phyloP scores from a whole-genome alignment of 2,113 vertebrate species.

The Myocastor coypus region DNA sequence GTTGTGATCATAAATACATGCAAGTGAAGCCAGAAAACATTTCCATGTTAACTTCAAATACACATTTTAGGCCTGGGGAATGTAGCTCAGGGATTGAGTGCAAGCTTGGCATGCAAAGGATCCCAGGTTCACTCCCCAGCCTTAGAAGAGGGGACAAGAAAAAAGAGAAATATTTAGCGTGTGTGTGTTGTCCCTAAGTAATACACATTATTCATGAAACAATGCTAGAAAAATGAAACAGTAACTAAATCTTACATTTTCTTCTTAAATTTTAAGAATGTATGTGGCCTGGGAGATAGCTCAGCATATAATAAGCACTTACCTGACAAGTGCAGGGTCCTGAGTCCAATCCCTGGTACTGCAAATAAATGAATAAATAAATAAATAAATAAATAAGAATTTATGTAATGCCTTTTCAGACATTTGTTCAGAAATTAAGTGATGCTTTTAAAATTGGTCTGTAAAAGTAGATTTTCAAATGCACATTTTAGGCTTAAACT shows the following conservation, averaged over 20 bases:
- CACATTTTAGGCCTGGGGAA: background rate
- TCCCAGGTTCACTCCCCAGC: background rate
- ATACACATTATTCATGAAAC: background rate
- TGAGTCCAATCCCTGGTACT: no score
- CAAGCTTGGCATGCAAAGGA: background rate
- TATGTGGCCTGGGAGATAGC: background rate
- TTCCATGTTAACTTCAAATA: conserved; percentile 16
- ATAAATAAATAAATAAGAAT: background rate
- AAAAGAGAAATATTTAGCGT: background rate
- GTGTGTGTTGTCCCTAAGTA: background rate
- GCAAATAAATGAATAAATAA: no score
- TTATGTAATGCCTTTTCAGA: background rate
- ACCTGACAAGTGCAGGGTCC: no score
- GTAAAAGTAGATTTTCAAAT: conserved; percentile 53
- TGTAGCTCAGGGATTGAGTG: background rate
- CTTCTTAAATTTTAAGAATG: background rate
- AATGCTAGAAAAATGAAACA: background rate
- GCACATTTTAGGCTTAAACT: conserved; percentile 91
- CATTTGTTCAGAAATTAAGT: conserved; percentile 5
- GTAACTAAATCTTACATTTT: background rate
- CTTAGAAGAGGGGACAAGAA: no score
- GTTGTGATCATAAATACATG: background rate
- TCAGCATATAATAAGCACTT: no score
- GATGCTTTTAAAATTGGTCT: background rate
- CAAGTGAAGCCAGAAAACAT: background rate